phyloP scores from a whole-genome alignment of 2,888 invertebrate species.

The Caenorhabditis auriculariae region DNA sequence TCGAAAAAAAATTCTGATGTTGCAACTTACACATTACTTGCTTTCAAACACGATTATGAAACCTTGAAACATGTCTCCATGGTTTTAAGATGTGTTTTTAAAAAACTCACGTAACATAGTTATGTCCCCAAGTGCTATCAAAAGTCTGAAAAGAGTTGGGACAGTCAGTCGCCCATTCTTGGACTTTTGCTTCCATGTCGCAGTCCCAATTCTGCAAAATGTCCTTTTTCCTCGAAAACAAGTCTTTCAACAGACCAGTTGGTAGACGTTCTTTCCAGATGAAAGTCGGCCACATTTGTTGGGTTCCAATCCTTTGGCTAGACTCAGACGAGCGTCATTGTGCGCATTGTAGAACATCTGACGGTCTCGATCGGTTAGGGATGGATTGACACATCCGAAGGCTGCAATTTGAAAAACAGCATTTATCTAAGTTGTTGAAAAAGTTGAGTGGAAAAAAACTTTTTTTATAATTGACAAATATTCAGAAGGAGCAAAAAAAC shows the following conservation, averaged over 20 bases:
- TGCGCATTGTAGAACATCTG: slow-evolving; percentile 18
- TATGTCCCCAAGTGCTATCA: slow-evolving; percentile 21
- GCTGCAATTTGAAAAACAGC: too few species aligned
- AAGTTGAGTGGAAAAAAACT: too few species aligned
- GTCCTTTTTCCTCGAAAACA: background rate
- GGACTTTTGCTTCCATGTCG: slow-evolving; percentile 18
- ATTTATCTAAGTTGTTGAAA: too few species aligned
- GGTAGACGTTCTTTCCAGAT: slow-evolving; percentile 25
- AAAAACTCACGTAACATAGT: slow-evolving; percentile 6
- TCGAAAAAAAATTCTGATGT: too few species aligned
- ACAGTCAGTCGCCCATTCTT: slow-evolving; percentile 12
- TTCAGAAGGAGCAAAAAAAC: too few species aligned
- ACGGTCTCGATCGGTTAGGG: slow-evolving; percentile 15
- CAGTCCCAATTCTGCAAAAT: slow-evolving; percentile 22
- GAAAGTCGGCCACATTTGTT: slow-evolving; percentile 23
- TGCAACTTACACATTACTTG: too few species aligned
- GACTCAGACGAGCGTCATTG: slow-evolving; percentile 18
- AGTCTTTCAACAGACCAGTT: slow-evolving; percentile 9
- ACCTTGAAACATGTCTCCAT: too few species aligned
- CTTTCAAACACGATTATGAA: too few species aligned
- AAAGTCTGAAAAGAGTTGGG: slow-evolving; percentile 12
- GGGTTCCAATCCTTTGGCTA: slow-evolving; percentile 25
- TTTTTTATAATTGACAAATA: too few species aligned
- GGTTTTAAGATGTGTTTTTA: too few species aligned
- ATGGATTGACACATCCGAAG: slow-evolving; percentile 23